Percentiles rank a stretch among this genome's conserved stretches.
These are phyloP conservation scores for Molossus molossus DNA, from an alignment of 2,797 vertebrate species.

Conservation along the genomic window DNA sequence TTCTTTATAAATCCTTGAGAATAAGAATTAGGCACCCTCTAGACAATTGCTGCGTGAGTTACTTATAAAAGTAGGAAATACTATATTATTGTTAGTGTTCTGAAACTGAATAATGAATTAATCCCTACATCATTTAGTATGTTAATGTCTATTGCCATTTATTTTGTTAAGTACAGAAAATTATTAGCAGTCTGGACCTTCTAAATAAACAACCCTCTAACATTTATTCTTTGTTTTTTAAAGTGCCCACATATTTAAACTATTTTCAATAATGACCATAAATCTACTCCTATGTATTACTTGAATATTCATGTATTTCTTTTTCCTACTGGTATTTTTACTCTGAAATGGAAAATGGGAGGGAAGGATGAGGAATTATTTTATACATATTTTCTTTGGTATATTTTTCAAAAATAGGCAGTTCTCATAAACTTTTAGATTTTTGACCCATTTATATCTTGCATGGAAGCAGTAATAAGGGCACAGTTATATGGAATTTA, in stretches of 20 bases:
- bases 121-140: conserved; percentile 59
- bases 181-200: conserved; percentile 11
- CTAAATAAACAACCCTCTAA: not conserved
- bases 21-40: conserved; percentile 24
- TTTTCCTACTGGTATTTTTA: conserved; percentile 55
- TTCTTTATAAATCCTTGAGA: not conserved
- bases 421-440: conserved; percentile 44
- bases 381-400: conserved; percentile 8
- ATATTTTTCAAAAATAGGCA: conserved; percentile 12
- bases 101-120: conserved; percentile 65
- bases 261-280: conserved; percentile 59
- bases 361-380: not conserved
- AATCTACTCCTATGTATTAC: not conserved
- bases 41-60: conserved; percentile 21
- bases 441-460: not conserved
- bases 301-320: not conserved
- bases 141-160: conserved; percentile 29
- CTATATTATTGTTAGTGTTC: conserved; percentile 19
- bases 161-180: conserved; percentile 65
- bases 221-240: conserved; percentile 47
- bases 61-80: conserved; percentile 59
- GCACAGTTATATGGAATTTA: not conserved
- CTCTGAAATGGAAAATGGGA: not conserved
- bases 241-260: not conserved
- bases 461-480: not conserved